phyloP scores from a whole-genome alignment of 2,113 vertebrate species.

The Ammodramus savannarum region DNA sequence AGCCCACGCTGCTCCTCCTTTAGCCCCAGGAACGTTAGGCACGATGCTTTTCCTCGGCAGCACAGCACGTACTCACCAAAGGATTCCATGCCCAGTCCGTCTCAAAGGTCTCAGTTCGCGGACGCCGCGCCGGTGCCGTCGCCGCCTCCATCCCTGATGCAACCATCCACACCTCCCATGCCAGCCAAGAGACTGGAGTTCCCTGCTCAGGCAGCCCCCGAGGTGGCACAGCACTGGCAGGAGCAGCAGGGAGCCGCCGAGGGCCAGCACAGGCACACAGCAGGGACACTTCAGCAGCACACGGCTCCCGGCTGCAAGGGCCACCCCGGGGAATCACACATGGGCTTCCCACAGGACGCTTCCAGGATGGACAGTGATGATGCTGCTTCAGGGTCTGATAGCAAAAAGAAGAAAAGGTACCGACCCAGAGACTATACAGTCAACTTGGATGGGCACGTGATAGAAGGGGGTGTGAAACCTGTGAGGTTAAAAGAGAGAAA shows the following conservation, averaged over 20 bases:
- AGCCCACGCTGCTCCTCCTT: slow-evolving; percentile 77
- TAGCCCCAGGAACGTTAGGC: slow-evolving; percentile 77
- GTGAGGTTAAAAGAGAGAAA: slow-evolving; percentile 91
- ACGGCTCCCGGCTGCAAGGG: slow-evolving; percentile 62
- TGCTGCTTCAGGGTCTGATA: slow-evolving; percentile 73
- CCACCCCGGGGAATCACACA: slow-evolving; percentile 52
- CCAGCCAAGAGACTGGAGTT: slow-evolving; percentile 73
- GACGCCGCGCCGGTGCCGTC: slow-evolving; percentile 78
- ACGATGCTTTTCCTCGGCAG: slow-evolving; percentile 76
- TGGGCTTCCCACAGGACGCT: slow-evolving; percentile 69
- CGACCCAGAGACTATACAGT: slow-evolving; percentile 77
- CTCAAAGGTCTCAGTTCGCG: slow-evolving; percentile 70
- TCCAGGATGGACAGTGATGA: slow-evolving; percentile 76
- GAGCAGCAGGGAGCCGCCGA: slow-evolving; percentile 72
- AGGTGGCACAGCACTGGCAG: slow-evolving; percentile 76
- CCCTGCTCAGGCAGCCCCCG: slow-evolving; percentile 30
- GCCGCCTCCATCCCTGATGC: slow-evolving; percentile 63
- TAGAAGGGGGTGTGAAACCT: slow-evolving; percentile 80
- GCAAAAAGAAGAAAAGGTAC: slow-evolving; percentile 86
- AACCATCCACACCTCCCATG: slow-evolving; percentile 72
- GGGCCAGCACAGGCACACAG: slow-evolving; percentile 68
- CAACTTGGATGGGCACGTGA: slow-evolving; percentile 76
- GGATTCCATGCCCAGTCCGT: slow-evolving; percentile 82
- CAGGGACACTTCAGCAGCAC: slow-evolving; percentile 66
- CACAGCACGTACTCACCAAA: slow-evolving; percentile 78